Conservation (phyloP, 2,797 vertebrate genomes). For the Apodemus agrarius region DNA sequence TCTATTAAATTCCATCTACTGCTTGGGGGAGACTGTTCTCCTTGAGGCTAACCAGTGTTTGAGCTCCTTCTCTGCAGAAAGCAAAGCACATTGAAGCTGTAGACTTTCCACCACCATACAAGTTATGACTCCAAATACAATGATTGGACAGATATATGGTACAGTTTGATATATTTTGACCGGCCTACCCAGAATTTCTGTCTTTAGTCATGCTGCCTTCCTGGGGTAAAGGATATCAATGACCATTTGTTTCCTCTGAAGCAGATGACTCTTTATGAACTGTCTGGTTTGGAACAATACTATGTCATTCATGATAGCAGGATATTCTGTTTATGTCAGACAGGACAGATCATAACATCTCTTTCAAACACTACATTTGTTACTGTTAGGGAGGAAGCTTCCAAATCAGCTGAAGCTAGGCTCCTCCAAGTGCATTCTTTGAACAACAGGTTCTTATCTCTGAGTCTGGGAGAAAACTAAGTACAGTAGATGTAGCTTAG, state of each 20-base stretch:
- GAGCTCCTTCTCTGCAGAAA: neutral
- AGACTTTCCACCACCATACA: neutral
- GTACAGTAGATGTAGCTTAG: too few relatives aligned
- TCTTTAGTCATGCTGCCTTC: neutral
- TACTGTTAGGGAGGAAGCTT: neutral
- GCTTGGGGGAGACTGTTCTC: neutral
- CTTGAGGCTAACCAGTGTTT: neutral
- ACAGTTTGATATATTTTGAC: neutral
- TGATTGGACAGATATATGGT: neutral
- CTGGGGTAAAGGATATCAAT: neutral
- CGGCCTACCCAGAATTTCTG: neutral
- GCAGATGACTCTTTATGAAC: neutral
- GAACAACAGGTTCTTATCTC: neutral
- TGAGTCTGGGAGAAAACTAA: neutral
- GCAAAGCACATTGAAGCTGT: neutral
- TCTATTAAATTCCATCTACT: neutral
- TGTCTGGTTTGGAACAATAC: too few relatives aligned
- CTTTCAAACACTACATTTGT: neutral
- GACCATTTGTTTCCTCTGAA: neutral
- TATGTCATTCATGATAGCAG: neutral
- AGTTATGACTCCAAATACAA: neutral
- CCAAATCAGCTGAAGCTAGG: neutral
- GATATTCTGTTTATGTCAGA: neutral
- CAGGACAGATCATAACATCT: neutral
- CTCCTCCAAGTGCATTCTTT: neutral